These are phyloP conservation scores for Zoanthus solanderi DNA, from an alignment of 92 coral and sea anemone species.

Conservation along the genomic window DNA sequence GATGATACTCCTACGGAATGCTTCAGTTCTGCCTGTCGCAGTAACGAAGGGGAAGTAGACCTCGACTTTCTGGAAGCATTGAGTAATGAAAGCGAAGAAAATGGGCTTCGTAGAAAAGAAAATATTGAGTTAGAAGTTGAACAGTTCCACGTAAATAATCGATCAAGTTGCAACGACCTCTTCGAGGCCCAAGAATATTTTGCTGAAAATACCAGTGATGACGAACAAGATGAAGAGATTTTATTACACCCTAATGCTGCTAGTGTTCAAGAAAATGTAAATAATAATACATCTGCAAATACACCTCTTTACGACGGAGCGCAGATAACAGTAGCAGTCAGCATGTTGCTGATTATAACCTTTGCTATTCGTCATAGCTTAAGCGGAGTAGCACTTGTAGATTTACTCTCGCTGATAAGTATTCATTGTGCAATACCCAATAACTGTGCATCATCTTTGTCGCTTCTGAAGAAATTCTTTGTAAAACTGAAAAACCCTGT, in stretches of 20 bases:
- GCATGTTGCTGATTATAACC: conserved; percentile 80
- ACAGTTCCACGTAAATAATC: no score
- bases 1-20: background rate
- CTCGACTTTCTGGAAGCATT: no score
- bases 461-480: conserved; percentile 46
- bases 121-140: no score
- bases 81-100: no score
- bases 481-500: conserved; percentile 61
- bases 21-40: no score
- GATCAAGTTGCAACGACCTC: no score
- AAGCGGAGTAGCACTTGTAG: conserved; percentile 59
- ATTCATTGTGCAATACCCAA: conserved; percentile 70
- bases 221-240: background rate
- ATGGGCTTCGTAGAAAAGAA: no score
- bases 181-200: no score
- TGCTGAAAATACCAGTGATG: background rate
- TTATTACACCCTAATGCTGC: background rate
- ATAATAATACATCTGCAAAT: conserved; percentile 21
- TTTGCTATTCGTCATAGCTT: conserved; percentile 73
- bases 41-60: no score
- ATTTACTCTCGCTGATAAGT: conserved; percentile 57
- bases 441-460: conserved; percentile 59
- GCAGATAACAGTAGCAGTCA: conserved; percentile 73
- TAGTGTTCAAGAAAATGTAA: background rate
- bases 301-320: conserved; percentile 73